A percentile compares a stretch with the other conserved stretches of the same genome.
Evolutionary conservation across 2,888 invertebrate species (phyloP).

Genomic region (Cataglyphis rosenhaueri): DNA sequence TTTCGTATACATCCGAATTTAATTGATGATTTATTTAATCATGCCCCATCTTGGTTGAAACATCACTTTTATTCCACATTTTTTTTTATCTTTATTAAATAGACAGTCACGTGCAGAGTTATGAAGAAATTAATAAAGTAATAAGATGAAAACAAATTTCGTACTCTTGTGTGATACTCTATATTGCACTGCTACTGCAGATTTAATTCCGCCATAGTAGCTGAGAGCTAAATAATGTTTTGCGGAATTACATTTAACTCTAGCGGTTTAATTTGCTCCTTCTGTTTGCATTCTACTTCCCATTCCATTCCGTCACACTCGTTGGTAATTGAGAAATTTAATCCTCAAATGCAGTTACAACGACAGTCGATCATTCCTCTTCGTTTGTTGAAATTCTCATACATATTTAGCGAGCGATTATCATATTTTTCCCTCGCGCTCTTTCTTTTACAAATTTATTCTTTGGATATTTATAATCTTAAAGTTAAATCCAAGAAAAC

Average conservation of each 20-base stretch:
- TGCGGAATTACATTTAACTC: conserved; percentile 47
- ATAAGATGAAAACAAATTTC: conserved; percentile 37
- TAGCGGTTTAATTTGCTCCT: conserved; percentile 46
- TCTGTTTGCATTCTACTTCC: conserved; percentile 43
- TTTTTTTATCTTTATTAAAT: not conserved
- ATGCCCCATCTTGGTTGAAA: not conserved
- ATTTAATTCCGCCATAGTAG: conserved; percentile 39
- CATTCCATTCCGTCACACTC: conserved; percentile 43
- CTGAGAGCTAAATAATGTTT: conserved; percentile 51
- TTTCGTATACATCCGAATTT: not conserved
- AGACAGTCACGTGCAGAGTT: not conserved
- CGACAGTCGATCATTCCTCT: conserved; percentile 23
- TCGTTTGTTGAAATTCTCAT: conserved; percentile 3
- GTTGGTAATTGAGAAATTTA: conserved; percentile 48
- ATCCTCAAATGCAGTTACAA: conserved; percentile 24
- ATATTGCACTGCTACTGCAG: conserved; percentile 13
- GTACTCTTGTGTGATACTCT: conserved; percentile 14
- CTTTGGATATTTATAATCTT: not conserved
- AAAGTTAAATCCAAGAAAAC: not conserved
- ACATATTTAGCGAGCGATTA: conserved; percentile 13
- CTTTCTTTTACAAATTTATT: not conserved
- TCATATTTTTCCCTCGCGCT: not conserved
- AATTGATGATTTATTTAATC: conserved; percentile 2
- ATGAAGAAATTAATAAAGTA: conserved; percentile 32
- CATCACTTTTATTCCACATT: not conserved